Evolutionary conservation across 2,888 invertebrate species (phyloP).

Genomic region (Chymomyza amoena): DNA sequence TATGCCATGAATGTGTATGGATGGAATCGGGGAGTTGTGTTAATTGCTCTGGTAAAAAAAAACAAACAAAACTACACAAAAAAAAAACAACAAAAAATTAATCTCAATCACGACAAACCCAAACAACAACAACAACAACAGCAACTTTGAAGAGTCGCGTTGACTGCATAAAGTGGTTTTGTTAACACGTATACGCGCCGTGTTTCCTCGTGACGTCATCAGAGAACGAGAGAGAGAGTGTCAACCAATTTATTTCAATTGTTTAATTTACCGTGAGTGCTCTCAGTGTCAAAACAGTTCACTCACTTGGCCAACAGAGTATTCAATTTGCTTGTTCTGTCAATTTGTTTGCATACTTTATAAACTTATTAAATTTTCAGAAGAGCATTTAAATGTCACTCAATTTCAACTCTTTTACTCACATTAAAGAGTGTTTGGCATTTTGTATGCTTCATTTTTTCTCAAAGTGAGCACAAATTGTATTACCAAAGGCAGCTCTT

Average conservation of each 20-base stretch:
- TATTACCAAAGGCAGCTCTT: conserved; percentile 17
- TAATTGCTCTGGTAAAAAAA: conserved; percentile 35
- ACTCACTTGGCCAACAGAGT: conserved; percentile 24
- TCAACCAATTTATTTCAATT: conserved; percentile 21
- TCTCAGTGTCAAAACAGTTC: conserved; percentile 60
- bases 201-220: conserved; percentile 16
- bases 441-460: neutral
- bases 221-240: too few relatives aligned
- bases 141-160: conserved; percentile 26
- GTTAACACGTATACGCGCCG: conserved; percentile 35
- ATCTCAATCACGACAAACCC: neutral
- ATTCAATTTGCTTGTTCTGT: neutral
- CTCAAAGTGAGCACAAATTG: conserved; percentile 15
- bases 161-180: conserved; percentile 42
- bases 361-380: conserved; percentile 15
- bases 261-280: conserved; percentile 34
- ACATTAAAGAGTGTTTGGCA: neutral
- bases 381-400: neutral
- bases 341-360: conserved; percentile 6
- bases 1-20: conserved; percentile 1
- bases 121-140: conserved; percentile 3
- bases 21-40: neutral
- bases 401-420: neutral
- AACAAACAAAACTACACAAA: conserved; percentile 4
- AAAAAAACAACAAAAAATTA: neutral